Base-by-base conservation (phyloP, 2,797 vertebrate genomes). In the Enteromius unitaeniatus region DNA sequence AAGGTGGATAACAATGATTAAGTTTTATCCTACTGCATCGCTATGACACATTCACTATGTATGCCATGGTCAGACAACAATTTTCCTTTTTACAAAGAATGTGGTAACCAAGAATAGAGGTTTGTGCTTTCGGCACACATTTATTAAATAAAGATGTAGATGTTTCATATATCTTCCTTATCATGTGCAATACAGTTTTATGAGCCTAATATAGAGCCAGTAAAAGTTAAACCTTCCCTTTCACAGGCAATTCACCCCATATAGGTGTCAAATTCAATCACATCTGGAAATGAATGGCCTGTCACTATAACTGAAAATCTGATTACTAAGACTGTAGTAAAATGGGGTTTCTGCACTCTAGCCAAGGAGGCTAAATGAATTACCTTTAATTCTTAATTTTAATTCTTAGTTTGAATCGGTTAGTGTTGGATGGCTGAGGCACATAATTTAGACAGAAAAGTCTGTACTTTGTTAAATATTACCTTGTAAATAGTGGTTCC, bases 281-380 rank as follows among this genome's bases (percentile, higher is more conserved):
- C 49, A 85, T 79, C 72, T 67, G 26, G 60, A 83, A 85, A 85
- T 70, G 67, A 81, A 86, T 83, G 81, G 23, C 67, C 37, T 72
- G 84, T 45, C 60, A 49, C 49, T 81, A 86, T 85, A 83, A 86
- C 86, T 88, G 78, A 88, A 83, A 85, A 85, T n/a, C 68, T 86
- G 83, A 86, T 86, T 85, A 82, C 77, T 23, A 75, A 81, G 74
- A 84, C 72, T 85, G 40, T 55, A 49, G 72, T 74, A 83, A 86
- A 80, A 81, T 58, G 17, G 31, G 70, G 73, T 79, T 84, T 77
- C 60, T 58, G 64, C 34, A 10, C 72, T 82, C 49, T 69, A 17
- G n/a, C 69, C 73, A 82, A 83, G 75, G 73, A 58, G 21, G 65
- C 47, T 85, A 82, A 85, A 72, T 72, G 31, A 78, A 82, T 82